Evolutionary conservation across 1,140 invertebrate genomes (phyloP).

Genomic region (Tetraneura akinire): DNA sequence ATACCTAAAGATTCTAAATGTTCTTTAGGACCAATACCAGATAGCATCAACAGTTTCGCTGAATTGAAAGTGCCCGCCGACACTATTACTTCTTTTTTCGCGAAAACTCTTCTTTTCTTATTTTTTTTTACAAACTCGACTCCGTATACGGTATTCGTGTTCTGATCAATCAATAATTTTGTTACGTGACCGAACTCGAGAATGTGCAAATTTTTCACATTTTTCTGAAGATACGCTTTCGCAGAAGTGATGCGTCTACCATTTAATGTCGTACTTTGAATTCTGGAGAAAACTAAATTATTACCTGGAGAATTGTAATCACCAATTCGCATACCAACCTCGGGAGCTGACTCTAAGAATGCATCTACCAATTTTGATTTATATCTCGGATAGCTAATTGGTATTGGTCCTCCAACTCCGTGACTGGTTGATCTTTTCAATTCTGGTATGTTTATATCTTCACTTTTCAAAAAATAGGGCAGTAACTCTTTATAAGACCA

Average conservation of each 20-base stretch:
- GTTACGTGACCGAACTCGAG: slow-evolving; percentile 63
- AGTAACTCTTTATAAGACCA: slow-evolving; percentile 71
- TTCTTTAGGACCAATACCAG: slow-evolving; percentile 67
- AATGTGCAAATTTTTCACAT: slow-evolving; percentile 69
- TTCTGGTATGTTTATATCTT: slow-evolving; percentile 62
- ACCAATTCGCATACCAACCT: slow-evolving; percentile 64
- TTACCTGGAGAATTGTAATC: slow-evolving; percentile 69
- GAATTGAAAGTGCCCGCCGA: slow-evolving; percentile 66
- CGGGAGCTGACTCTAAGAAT: slow-evolving; percentile 67
- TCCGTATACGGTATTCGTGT: slow-evolving; percentile 67
- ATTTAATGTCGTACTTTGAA: slow-evolving; percentile 60
- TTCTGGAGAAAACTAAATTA: slow-evolving; percentile 61
- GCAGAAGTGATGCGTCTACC: slow-evolving; percentile 64
- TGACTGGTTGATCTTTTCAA: slow-evolving; percentile 62
- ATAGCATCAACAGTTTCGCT: slow-evolving; percentile 68
- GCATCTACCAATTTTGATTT: slow-evolving; percentile 63
- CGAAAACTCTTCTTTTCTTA: slow-evolving; percentile 58
- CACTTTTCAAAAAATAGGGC: slow-evolving; percentile 69
- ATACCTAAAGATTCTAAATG: slow-evolving; percentile 63
- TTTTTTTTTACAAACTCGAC: slow-evolving; percentile 64
- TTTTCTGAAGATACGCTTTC: slow-evolving; percentile 62
- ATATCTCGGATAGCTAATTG: slow-evolving; percentile 60
- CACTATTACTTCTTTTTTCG: slow-evolving; percentile 66
- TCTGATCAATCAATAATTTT: slow-evolving; percentile 71
- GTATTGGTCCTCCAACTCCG: slow-evolving; percentile 63